A percentile compares a stretch with the other conserved stretches of the same genome.
phyloP scores from a whole-genome alignment of 2,113 vertebrate genomes.

The Lampris incognitus region DNA sequence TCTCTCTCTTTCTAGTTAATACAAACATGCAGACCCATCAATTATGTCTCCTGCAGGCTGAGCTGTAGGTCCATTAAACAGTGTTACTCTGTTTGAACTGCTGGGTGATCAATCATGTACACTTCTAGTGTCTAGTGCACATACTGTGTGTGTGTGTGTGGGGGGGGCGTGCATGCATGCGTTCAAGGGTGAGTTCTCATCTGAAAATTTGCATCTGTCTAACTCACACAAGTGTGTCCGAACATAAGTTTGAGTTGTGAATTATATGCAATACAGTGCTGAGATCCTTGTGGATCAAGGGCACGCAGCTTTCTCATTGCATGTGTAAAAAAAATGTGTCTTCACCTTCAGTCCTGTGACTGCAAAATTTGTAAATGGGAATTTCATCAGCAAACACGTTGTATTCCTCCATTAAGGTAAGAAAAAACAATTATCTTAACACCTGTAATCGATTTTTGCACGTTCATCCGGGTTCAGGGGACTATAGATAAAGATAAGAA shows the following conservation, averaged over 20 bases:
- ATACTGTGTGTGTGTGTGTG: conserved; percentile 27
- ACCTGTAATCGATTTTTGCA: too few relatives aligned
- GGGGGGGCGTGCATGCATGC: conserved; percentile 9
- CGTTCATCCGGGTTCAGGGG: too few relatives aligned
- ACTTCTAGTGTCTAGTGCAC: conserved; percentile 14
- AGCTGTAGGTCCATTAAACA: conserved; percentile 46
- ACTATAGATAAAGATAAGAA: too few relatives aligned
- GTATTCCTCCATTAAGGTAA: background rate
- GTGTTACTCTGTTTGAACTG: conserved; percentile 35
- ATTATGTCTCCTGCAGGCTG: conserved; percentile 33
- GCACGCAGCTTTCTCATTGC: background rate
- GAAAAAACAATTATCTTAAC: background rate
- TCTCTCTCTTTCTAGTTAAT: conserved; percentile 7
- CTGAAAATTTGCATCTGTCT: too few relatives aligned
- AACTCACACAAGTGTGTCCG: too few relatives aligned
- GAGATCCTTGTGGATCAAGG: conserved; percentile 26
- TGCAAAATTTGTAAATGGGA: too few relatives aligned
- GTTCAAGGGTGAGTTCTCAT: background rate
- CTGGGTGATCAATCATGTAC: conserved; percentile 41
- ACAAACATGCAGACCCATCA: conserved; percentile 42
- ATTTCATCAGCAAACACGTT: background rate
- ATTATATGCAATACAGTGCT: conserved; percentile 18
- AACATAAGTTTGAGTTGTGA: background rate
- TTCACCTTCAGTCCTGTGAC: too few relatives aligned
- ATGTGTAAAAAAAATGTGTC: too few relatives aligned